These are phyloP conservation scores for Leucoma salicis DNA, from an alignment of 2,888 invertebrate species.

Conservation along the genomic window DNA sequence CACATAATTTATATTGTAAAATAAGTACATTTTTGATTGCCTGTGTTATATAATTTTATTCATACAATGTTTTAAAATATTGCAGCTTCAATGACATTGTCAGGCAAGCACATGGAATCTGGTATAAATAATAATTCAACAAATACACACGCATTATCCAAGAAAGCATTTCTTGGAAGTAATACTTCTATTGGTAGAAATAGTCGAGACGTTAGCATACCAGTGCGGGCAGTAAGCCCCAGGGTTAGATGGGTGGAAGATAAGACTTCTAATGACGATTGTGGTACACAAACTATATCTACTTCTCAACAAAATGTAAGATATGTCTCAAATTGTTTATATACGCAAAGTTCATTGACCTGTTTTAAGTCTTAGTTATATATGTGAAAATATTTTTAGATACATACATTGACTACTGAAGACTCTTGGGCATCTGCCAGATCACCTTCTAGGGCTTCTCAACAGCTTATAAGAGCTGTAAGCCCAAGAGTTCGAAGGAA, in stretches of 20 bases:
- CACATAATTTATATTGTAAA: conserved; percentile 4
- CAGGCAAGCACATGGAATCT: conserved; percentile 83
- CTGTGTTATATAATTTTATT: neutral
- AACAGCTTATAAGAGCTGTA: conserved; percentile 76
- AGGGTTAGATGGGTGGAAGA: conserved; percentile 78
- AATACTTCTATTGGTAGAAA: conserved; percentile 74
- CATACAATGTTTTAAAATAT: conserved; percentile 32
- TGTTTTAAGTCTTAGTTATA: neutral
- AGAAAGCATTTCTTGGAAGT: conserved; percentile 78
- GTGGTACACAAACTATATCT: conserved; percentile 66
- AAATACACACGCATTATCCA: conserved; percentile 71
- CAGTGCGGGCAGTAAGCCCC: conserved; percentile 77
- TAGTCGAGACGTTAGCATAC: conserved; percentile 73
- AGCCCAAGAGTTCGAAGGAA: conserved; percentile 74
- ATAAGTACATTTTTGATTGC: neutral
- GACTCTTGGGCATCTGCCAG: conserved; percentile 66
- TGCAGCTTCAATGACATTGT: conserved; percentile 88
- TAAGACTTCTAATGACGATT: conserved; percentile 63
- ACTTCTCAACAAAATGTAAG: conserved; percentile 76
- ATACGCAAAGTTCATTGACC: neutral
- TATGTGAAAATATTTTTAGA: conserved; percentile 37
- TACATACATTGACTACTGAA: conserved; percentile 57
- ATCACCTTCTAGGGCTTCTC: conserved; percentile 70
- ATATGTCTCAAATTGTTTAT: neutral
- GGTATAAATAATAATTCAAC: conserved; percentile 68